Evolutionary conservation across 2,113 vertebrate species (phyloP).

Genomic region (Pituophis catenifer): DNA sequence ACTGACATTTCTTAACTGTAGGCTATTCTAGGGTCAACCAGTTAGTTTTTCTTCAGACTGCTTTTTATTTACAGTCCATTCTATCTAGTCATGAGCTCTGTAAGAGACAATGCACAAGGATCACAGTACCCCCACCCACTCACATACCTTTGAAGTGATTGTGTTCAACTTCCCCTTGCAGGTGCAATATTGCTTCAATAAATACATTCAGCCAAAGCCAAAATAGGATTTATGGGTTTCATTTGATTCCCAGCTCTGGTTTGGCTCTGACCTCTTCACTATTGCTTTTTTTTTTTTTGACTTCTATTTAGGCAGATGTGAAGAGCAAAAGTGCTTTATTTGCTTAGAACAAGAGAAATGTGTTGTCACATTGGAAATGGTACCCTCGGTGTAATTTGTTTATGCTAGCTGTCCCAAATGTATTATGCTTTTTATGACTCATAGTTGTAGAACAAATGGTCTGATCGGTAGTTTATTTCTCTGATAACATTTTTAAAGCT

Average conservation of each 20-base stretch:
- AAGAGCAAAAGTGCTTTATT: neutral
- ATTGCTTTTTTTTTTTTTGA: neutral
- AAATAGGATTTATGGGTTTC: conserved; percentile 8
- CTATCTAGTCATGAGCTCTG: neutral
- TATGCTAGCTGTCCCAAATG: conserved; percentile 10
- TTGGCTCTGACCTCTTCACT: neutral
- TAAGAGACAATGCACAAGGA: neutral
- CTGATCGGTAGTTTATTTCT: neutral
- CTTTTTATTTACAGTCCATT: neutral
- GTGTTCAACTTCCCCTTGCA: neutral
- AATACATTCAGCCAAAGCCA: neutral
- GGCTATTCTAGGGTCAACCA: neutral
- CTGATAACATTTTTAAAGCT: conserved; percentile 2
- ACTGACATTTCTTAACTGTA: neutral
- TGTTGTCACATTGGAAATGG: neutral
- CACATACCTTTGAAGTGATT: neutral
- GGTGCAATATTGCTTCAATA: neutral
- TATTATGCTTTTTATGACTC: conserved; percentile 22
- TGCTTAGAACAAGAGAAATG: neutral
- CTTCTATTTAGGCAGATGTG: neutral
- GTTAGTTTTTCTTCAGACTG: neutral
- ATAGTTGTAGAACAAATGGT: conserved; percentile 1
- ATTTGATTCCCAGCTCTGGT: neutral
- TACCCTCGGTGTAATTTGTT: conserved; percentile 8
- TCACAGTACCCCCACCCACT: neutral